phyloP scores from a whole-genome alignment of 2,113 vertebrate species.

The Phocoena sinus region DNA sequence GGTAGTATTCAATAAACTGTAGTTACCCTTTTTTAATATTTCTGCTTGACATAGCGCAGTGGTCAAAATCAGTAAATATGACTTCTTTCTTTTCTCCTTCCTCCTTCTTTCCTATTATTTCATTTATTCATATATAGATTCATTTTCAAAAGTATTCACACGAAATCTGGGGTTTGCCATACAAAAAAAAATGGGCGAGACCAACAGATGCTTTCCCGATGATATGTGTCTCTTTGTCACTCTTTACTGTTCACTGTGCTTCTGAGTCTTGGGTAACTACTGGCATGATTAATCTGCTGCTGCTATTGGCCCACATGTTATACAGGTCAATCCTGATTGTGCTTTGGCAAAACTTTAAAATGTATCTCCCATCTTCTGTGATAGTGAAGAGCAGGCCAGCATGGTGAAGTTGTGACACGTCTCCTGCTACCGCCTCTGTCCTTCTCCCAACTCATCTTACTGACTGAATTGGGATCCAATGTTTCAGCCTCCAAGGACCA shows the following conservation, averaged over 20 bases:
- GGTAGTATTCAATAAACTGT: neutral
- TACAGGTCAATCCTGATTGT: neutral
- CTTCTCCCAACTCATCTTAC: neutral
- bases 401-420: neutral
- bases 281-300: neutral
- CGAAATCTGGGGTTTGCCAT: neutral
- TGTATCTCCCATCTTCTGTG: neutral
- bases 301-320: neutral
- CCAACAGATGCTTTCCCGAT: neutral
- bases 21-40: neutral
- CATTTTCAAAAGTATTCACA: neutral
- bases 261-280: neutral
- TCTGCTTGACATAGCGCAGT: neutral
- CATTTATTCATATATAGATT: neutral
- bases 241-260: neutral
- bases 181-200: neutral
- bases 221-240: neutral
- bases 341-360: neutral
- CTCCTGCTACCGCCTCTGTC: neutral
- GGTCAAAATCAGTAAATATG: neutral
- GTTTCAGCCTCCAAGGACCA: neutral
- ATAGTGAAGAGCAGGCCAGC: neutral
- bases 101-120: neutral
- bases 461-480: neutral
- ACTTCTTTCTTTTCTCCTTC: neutral